These are phyloP conservation scores for Argynnis bischoffii DNA, from an alignment of 2,888 invertebrate species.

Conservation along the genomic window DNA sequence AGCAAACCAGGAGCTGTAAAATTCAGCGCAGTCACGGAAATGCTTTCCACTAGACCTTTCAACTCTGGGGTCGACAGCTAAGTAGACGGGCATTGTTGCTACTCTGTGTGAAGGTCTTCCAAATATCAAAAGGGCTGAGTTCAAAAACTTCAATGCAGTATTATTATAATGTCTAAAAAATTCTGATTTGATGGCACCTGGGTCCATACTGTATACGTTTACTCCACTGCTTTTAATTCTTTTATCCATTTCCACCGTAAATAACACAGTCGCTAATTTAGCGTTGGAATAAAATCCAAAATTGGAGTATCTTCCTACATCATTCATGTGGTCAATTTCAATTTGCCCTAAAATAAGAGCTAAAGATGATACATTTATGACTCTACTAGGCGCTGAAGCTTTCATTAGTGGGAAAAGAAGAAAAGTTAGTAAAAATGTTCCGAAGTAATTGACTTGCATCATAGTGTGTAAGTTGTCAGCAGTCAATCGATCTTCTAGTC, in stretches of 20 bases:
- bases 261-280: constrained; percentile 59
- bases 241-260: constrained; percentile 78
- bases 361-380: constrained; percentile 70
- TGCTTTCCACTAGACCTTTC: constrained; percentile 59
- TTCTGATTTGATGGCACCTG: constrained; percentile 89
- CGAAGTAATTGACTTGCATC: constrained; percentile 82
- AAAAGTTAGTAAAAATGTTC: constrained; percentile 61
- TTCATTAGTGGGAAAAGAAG: constrained; percentile 60
- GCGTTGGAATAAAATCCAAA: constrained; percentile 81
- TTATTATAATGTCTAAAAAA: constrained; percentile 84
- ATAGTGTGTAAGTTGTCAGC: constrained; percentile 83
- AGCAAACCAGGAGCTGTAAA: constrained; percentile 67
- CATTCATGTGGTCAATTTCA: constrained; percentile 88
- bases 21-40: constrained; percentile 62
- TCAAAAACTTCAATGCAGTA: constrained; percentile 47
- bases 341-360: constrained; percentile 86
- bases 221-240: constrained; percentile 77
- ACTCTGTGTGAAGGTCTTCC: constrained; percentile 55
- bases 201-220: constrained; percentile 91
- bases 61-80: constrained; percentile 57
- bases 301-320: constrained; percentile 83
- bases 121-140: constrained; percentile 48
- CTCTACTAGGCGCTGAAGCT: constrained; percentile 60
- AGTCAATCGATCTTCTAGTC: constrained; percentile 66
- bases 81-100: constrained; percentile 61